A percentile compares a stretch with the other conserved stretches of the same genome.
These are phyloP conservation scores for Hippopotamyrus pictus DNA, from an alignment of 2,797 vertebrate genomes.

Conservation along the genomic window DNA sequence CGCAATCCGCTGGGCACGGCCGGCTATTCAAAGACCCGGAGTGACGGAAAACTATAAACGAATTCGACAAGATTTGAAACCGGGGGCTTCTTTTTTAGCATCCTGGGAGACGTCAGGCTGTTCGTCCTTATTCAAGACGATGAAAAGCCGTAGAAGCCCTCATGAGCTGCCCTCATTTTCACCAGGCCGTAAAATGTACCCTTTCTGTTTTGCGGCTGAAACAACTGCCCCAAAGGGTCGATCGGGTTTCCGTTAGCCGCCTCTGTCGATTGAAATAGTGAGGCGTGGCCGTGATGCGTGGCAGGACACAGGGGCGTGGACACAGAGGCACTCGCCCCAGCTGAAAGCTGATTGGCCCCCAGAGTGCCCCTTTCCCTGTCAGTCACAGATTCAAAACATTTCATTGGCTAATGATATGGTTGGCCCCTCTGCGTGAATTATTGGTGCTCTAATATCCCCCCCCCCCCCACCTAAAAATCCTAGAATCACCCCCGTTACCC, in stretches of 20 bases:
- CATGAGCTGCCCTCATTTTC: background rate
- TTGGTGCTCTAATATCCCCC: background rate
- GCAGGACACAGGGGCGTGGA: background rate
- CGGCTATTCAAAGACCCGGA: background rate
- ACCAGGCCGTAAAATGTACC: background rate
- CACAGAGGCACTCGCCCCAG: background rate
- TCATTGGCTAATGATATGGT: background rate
- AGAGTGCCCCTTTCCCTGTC: background rate
- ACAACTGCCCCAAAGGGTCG: background rate
- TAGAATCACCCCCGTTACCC: background rate
- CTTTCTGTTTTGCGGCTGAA: background rate
- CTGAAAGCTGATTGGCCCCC: background rate
- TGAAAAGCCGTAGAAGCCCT: background rate
- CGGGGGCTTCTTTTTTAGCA: background rate
- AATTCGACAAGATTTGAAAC: background rate
- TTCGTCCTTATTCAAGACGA: conserved; percentile 9
- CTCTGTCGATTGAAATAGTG: background rate
- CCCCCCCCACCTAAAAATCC: background rate
- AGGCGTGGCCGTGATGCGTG: background rate
- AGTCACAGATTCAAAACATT: background rate
- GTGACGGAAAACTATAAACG: background rate
- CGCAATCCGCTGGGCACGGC: background rate
- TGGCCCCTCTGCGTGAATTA: background rate
- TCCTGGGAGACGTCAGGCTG: background rate
- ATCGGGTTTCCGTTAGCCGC: background rate